Percentiles rank a stretch among this genome's conserved stretches.
Evolutionary conservation across 2,113 vertebrate genomes (phyloP).

Genomic region (Eclectus roratus): DNA sequence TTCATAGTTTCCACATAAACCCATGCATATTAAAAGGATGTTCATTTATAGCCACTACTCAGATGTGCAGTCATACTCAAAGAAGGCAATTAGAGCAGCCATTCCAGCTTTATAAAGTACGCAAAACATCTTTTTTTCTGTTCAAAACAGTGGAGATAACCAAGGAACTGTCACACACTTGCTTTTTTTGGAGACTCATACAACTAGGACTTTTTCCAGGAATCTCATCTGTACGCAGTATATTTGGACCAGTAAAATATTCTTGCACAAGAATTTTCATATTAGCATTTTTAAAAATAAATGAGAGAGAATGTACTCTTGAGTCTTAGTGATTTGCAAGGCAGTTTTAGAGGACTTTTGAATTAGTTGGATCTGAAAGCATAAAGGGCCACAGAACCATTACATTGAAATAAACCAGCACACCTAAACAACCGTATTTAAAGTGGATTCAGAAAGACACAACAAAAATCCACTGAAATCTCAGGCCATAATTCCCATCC

Average conservation of each 20-base stretch:
- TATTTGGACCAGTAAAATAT: background rate
- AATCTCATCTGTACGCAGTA: background rate
- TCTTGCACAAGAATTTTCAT: background rate
- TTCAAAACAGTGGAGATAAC: background rate
- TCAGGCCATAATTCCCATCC: background rate
- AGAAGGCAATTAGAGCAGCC: background rate
- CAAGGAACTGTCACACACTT: background rate
- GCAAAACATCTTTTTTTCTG: background rate
- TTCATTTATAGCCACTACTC: background rate
- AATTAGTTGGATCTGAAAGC: background rate
- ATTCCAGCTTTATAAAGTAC: background rate
- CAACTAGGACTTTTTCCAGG: background rate
- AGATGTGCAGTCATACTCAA: background rate
- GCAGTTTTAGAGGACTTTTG: background rate
- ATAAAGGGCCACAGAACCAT: accelerated
- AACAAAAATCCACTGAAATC: background rate
- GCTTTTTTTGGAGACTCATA: background rate
- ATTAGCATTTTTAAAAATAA: background rate
- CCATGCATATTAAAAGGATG: background rate
- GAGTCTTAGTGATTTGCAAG: background rate
- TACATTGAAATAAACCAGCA: background rate
- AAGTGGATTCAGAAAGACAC: background rate
- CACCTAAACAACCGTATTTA: background rate
- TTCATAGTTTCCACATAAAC: background rate
- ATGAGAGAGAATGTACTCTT: background rate